phyloP scores from a whole-genome alignment of 2,888 invertebrate species.

The Cephus pulcher region DNA sequence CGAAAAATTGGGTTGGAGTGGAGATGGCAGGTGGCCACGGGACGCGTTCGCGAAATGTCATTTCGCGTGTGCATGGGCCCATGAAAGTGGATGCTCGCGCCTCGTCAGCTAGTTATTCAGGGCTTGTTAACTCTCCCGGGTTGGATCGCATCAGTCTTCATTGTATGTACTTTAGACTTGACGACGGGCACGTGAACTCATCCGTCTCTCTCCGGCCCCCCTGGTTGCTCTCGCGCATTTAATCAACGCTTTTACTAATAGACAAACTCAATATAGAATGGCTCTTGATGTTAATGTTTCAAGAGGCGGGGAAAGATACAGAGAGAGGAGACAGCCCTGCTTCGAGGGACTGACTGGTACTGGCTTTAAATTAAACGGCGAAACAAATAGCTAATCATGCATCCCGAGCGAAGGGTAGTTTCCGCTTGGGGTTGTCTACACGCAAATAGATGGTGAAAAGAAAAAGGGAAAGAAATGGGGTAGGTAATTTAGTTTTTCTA shows the following conservation, averaged over 20 bases:
- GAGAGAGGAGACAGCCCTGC: conserved; percentile 11
- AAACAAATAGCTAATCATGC: conserved; percentile 64
- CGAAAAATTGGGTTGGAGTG: too few species aligned
- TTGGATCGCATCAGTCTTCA: conserved; percentile 54
- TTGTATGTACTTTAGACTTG: conserved; percentile 40
- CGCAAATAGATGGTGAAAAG: background rate
- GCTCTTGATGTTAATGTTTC: conserved; percentile 50
- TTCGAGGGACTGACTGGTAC: conserved; percentile 35
- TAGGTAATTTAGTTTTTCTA: background rate
- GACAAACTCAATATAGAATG: conserved; percentile 61
- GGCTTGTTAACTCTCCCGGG: conserved; percentile 43
- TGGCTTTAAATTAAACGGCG: conserved; percentile 59
- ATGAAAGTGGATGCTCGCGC: conserved; percentile 42
- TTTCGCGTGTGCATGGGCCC: conserved; percentile 36
- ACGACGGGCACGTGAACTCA: conserved; percentile 19
- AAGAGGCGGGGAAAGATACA: conserved; percentile 7
- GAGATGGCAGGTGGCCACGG: background rate
- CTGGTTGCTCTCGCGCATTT: conserved; percentile 46
- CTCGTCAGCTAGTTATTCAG: conserved; percentile 52
- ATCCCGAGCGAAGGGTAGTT: conserved; percentile 36
- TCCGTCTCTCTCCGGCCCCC: conserved; percentile 42
- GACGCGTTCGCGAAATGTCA: background rate
- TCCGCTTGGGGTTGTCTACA: conserved; percentile 33
- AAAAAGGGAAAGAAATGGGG: conserved; percentile 16
- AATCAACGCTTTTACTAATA: conserved; percentile 63